Percentiles rank a stretch among this genome's conserved stretches.
Evolutionary conservation across 2,113 vertebrate genomes (phyloP).

Genomic region (Columbina picui): DNA sequence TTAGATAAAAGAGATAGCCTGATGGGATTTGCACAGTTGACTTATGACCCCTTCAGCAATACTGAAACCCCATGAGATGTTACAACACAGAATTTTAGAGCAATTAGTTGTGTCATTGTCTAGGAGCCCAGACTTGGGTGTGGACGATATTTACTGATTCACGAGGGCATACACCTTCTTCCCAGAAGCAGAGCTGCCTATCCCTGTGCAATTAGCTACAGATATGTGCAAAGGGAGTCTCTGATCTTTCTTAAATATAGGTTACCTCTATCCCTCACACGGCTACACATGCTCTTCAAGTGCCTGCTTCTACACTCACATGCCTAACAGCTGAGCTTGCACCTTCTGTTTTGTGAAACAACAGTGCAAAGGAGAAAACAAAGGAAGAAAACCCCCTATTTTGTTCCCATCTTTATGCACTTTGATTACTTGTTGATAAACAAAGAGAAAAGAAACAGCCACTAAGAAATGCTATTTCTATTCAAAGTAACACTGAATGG

Average conservation of each 20-base stretch:
- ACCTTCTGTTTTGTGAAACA: not conserved
- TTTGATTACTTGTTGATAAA: not conserved
- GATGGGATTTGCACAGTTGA: not conserved
- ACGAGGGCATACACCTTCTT: slow-evolving; percentile 1
- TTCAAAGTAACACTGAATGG: not conserved
- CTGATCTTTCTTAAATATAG: not conserved
- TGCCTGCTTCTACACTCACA: not conserved
- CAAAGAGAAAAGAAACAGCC: not conserved
- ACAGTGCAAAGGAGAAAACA: not conserved
- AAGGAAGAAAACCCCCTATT: not conserved
- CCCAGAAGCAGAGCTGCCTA: not conserved
- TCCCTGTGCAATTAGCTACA: not conserved
- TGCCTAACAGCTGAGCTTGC: not conserved
- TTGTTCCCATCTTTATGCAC: not conserved
- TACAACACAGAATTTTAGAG: not conserved
- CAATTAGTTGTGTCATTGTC: slow-evolving; percentile 19
- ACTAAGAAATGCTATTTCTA: not conserved
- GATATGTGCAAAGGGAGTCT: not conserved
- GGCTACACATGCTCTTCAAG: not conserved
- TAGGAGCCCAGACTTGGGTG: slow-evolving; percentile 5
- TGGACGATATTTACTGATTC: not conserved
- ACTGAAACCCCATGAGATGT: not conserved
- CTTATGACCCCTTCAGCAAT: not conserved
- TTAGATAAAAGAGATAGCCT: not conserved
- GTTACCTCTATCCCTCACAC: not conserved